Evolutionary conservation across 2,797 vertebrate species (phyloP), one percentile per base, ranked within the genome.

Genomic region (Spea hammondii): DNA sequence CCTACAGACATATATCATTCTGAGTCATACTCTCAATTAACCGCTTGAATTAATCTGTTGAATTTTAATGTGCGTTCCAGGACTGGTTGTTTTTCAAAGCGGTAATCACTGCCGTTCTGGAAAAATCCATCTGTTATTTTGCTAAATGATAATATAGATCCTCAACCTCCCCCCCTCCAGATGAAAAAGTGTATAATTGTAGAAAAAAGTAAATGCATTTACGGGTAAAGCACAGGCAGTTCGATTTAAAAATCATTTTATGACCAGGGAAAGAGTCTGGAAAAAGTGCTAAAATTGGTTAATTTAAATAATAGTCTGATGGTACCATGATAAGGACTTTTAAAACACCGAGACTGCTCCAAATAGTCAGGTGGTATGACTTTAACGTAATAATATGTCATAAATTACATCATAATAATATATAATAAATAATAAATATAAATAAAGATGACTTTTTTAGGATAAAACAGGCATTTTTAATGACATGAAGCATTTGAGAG

Each of bases 71-170:
- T 12, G 46, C 44, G 11, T 67, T 77, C 73, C 73, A 77, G 76
- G 54, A 77, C 9, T 46, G 50, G 65, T 65, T 72, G 70, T 76
- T 81, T 77, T 62, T 74, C 57, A 54, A 46, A 64, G 72, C 9
- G 4, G 50, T 64, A 77, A 77, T 77, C 69, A 77, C 64, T 17
- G 69, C 48, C 5, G 69, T 46, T 14, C 73, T 62, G 62, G 47
- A 81, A 72, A 71, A 72, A 81, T 68, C 74, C 74, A 81, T 81
- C 79, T 81, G 79, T 67, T 77, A 81, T 77, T 81, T 77, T 60
- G 64, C 60, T 72, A 32, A 77, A 77, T 74, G 46, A 79, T 72
- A 77, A 81, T 76, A 67, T 32, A 53, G 69, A 77, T 53, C 51
- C n/a, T 62, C n/a, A 6, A 5, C n/a, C 73, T 49, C 47, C 48